Evolutionary conservation across 2,113 vertebrate genomes (phyloP), one percentile per base, ranked within the genome.

Genomic region (Hipposideros armiger): DNA sequence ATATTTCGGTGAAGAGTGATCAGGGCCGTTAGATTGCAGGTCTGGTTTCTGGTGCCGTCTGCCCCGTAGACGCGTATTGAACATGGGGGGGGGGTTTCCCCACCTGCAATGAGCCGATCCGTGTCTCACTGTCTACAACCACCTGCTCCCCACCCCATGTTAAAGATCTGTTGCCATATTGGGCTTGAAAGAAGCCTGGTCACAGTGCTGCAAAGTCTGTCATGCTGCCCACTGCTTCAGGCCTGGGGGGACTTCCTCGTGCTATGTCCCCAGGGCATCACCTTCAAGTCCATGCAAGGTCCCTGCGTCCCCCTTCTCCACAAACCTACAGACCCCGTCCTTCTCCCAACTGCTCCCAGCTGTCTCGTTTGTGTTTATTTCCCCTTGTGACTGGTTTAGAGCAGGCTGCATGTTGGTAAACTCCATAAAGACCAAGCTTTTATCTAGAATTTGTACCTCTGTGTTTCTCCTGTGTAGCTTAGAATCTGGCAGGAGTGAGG

Each of bases 121-220:
- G 2, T n/a, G n/a, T 10, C n/a, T 73, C 20, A 4, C 6, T 32
- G 76, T 70, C 67, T 36, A 30, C n/a, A 45, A 9, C 11, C 11
- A 40, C 47, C 45, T 5, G 11, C 24, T 20, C 15, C 10, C 54
- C 0, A 70, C 64, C 47, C 32, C 5, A 47, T 7, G 64, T 78
- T 47, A 45, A 64, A 28, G 54, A 11, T 15, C 7, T 0, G 2
- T 17, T 16, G n/a, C 10, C 10, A 0, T 28, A 1, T 11, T 3
- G 58, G 50, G 42, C 30, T 30, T 32, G 73, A 58, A 66, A n/a
- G 26, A 54, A 54, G 52, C 16, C 16, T 19, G 52, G 52, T 54
- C 52, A 54, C 52, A 17, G 14, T 58, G 7, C 66, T 82, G 58
- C 40, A 11, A 58, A 42, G 40, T 56, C 16, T 6, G 17, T 36